Percentiles rank a stretch among this genome's conserved stretches.
phyloP scores from a whole-genome alignment of 1,140 invertebrate species.

The Ganaspis sp. region DNA sequence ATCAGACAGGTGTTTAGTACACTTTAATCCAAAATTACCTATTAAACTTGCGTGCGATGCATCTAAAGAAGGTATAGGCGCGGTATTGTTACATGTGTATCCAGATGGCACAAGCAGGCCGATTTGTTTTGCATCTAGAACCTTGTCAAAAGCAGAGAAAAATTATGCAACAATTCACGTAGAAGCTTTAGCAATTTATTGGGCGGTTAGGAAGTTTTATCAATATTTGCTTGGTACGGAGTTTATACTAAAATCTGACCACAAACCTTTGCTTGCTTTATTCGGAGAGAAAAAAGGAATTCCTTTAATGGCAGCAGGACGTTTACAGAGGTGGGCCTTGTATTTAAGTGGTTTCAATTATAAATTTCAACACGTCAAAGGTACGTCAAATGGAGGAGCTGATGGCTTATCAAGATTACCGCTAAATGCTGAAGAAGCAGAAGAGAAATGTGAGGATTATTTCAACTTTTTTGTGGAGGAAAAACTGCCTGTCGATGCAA shows the following conservation, averaged over 20 bases:
- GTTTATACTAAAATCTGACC: conserved; percentile 69
- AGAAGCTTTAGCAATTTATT: conserved; percentile 62
- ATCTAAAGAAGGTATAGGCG: conserved; percentile 63
- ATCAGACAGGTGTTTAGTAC: conserved; percentile 51
- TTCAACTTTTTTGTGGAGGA: conserved; percentile 48
- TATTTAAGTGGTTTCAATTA: conserved; percentile 56
- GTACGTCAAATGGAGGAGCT: conserved; percentile 45
- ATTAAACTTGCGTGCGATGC: conserved; percentile 64
- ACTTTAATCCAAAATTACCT: conserved; percentile 56
- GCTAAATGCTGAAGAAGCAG: conserved; percentile 31
- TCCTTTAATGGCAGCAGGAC: conserved; percentile 51
- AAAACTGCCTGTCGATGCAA: conserved; percentile 39
- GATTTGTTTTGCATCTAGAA: conserved; percentile 64
- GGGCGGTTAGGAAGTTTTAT: conserved; percentile 55
- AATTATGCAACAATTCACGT: conserved; percentile 60
- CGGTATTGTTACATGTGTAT: conserved; percentile 59
- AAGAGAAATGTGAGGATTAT: conserved; percentile 11
- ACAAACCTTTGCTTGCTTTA: conserved; percentile 68
- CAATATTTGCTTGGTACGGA: conserved; percentile 68
- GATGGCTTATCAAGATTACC: conserved; percentile 60
- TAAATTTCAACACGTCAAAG: conserved; percentile 51
- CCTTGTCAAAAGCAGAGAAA: conserved; percentile 50
- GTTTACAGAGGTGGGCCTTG: conserved; percentile 56
- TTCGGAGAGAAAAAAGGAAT: conserved; percentile 58
- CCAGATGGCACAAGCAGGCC: conserved; percentile 56